These are phyloP conservation scores for Hybognathus amarus DNA, from an alignment of 2,797 vertebrate species.

Conservation along the genomic window DNA sequence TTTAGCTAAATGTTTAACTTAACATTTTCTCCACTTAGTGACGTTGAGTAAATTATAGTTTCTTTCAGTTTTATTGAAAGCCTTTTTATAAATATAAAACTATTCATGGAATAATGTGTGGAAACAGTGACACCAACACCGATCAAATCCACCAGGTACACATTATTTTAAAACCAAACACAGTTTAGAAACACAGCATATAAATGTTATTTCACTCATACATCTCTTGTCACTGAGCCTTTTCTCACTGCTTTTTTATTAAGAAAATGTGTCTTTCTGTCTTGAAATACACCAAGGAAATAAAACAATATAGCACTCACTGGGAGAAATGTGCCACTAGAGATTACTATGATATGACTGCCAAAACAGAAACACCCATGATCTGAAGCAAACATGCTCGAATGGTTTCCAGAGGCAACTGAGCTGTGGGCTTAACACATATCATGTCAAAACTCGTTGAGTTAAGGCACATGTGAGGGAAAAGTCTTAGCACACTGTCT, in stretches of 20 bases:
- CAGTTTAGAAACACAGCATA: background rate
- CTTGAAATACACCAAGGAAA: constrained; percentile 52
- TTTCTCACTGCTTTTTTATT: constrained; percentile 32
- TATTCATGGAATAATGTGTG: background rate
- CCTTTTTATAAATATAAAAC: background rate
- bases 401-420: constrained; percentile 34
- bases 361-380: constrained; percentile 65
- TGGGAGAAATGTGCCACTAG: constrained; percentile 70
- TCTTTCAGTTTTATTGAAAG: background rate
- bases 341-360: constrained; percentile 72
- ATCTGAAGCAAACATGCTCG: constrained; percentile 53
- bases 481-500: background rate
- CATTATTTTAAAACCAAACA: constrained; percentile 17
- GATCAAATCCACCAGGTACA: background rate
- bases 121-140: background rate
- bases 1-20: no score
- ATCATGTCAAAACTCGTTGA: constrained; percentile 42
- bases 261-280: constrained; percentile 31
- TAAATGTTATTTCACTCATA: constrained; percentile 2
- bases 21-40: background rate
- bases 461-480: constrained; percentile 2
- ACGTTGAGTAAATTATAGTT: no score
- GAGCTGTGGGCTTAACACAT: constrained; percentile 32
- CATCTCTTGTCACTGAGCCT: constrained; percentile 1
- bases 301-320: constrained; percentile 65